Percentiles rank a stretch among this genome's conserved stretches.
These are phyloP conservation scores for Platanista minor DNA, from an alignment of 2,113 vertebrate genomes.

Conservation along the genomic window DNA sequence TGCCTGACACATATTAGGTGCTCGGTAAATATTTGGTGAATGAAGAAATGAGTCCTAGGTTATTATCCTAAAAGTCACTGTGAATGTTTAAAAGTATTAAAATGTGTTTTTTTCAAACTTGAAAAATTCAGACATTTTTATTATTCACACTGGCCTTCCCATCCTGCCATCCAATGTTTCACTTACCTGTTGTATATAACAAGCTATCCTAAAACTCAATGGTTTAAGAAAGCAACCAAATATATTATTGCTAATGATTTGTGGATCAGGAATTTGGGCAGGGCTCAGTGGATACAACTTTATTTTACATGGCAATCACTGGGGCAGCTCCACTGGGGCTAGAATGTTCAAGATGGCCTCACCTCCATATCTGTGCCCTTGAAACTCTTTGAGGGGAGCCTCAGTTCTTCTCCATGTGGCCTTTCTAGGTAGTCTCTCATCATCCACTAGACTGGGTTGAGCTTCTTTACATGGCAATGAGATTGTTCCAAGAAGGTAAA, in stretches of 20 bases:
- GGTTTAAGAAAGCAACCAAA: not conserved
- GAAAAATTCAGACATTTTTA: not conserved
- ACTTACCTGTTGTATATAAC: not conserved
- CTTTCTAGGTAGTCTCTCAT: not conserved
- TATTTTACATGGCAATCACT: not conserved
- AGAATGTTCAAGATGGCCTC: not conserved
- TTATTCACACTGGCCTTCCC: not conserved
- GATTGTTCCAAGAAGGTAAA: not conserved
- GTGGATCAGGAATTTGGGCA: not conserved
- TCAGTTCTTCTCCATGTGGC: not conserved
- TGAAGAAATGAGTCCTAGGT: not conserved
- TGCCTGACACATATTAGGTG: not conserved
- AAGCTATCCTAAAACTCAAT: not conserved
- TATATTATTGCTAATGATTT: not conserved
- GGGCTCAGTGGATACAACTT: not conserved
- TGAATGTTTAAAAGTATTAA: not conserved
- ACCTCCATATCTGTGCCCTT: not conserved
- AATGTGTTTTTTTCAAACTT: not conserved
- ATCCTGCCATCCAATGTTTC: rapidly evolving
- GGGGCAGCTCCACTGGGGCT: not conserved
- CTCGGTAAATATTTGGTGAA: constrained; percentile 1
- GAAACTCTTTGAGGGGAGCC: not conserved
- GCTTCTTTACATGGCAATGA: not conserved
- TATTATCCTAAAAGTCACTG: not conserved
- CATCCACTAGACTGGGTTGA: not conserved